These are phyloP conservation scores for Stomatorhinus walkeri DNA, from an alignment of 2,797 vertebrate species.

Conservation along the genomic window DNA sequence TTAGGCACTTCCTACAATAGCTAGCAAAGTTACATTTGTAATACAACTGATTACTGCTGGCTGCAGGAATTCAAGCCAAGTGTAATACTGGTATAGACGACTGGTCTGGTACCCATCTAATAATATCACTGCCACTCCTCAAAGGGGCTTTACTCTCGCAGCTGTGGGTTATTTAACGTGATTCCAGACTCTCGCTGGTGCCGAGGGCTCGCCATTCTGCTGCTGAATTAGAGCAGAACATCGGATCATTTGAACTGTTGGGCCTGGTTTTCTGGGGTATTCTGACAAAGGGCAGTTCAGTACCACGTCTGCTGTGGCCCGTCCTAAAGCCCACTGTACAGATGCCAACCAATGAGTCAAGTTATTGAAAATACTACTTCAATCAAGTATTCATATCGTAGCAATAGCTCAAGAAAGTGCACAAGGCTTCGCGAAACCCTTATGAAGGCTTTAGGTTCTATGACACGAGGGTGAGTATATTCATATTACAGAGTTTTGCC, in stretches of 20 bases:
- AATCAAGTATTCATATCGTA: neutral
- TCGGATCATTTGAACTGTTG: neutral
- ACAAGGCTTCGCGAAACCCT: neutral
- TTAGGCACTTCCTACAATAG: neutral
- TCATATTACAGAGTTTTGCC: neutral
- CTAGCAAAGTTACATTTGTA: neutral
- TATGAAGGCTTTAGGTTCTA: neutral
- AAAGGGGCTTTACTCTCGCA: neutral
- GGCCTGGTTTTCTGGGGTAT: neutral
- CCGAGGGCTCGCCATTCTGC: neutral
- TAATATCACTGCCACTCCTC: neutral
- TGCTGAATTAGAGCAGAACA: neutral
- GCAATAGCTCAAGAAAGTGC: neutral
- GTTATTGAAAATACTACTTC: neutral
- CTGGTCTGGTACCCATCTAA: constrained; percentile 3
- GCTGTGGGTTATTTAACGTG: neutral
- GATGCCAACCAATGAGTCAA: neutral
- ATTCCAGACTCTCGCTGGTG: neutral
- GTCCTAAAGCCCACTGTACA: neutral
- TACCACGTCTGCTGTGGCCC: neutral
- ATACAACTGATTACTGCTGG: neutral
- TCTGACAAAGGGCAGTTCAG: neutral
- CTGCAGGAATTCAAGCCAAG: neutral
- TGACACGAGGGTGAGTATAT: neutral
- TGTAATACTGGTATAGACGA: neutral